Conservation (phyloP, 2,113 vertebrate genomes). For the Elgaria multicarinata region DNA sequence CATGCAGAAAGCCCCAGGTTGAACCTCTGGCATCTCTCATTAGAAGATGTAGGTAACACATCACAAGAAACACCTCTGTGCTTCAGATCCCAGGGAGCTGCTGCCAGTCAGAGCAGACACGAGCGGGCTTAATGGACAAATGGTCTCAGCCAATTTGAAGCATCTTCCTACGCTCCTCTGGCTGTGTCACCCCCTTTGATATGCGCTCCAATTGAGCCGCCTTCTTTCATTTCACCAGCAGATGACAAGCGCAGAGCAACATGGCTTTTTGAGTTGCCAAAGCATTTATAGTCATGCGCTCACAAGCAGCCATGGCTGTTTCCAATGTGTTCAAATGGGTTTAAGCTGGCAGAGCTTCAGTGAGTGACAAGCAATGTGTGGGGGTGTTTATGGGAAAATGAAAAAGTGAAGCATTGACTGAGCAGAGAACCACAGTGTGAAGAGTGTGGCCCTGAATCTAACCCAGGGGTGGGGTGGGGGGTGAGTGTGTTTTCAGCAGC, state of each 20-base stretch:
- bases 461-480: neutral
- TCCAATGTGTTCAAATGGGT: neutral
- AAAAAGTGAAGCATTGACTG: neutral
- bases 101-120: neutral
- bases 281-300: neutral
- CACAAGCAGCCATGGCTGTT: neutral
- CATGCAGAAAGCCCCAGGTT: neutral
- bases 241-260: neutral
- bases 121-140: neutral
- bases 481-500: neutral
- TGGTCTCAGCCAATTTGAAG: neutral
- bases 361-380: neutral
- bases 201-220: neutral
- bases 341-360: neutral
- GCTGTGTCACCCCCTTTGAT: neutral
- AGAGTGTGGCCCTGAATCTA: neutral
- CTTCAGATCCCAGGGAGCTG: neutral
- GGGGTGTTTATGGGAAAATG: conserved; percentile 1
- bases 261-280: neutral
- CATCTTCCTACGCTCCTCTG: neutral
- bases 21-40: neutral
- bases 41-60: neutral
- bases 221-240: neutral
- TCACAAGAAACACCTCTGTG: neutral
- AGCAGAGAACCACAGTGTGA: neutral